Base-by-base conservation (phyloP, 1,140 invertebrate genomes). In the Papilio machaon region DNA sequence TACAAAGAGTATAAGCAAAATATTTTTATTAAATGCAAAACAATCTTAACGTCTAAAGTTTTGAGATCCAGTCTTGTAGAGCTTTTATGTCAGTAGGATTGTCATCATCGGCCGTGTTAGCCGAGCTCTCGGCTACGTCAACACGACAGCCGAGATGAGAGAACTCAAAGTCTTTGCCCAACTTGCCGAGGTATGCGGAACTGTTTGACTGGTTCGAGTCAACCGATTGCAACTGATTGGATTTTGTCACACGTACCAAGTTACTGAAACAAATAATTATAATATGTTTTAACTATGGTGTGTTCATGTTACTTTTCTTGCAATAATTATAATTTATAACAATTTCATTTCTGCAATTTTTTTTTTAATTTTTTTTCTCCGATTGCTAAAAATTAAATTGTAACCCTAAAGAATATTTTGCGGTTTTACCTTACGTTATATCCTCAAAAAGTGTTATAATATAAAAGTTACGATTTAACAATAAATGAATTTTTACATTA, bases 111-210 rank as follows among this genome's bases (percentile, higher is more conserved):
- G 95, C 95, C 78, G 95, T 95, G 81, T 95, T 96, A 1, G 96
- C 96, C 82, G 95, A 97, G 74, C 95, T 95, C 93, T 98, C 97
- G 8, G 95, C 96, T 92, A 98, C 96, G 35, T 98, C 96, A 8
- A 98, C 95, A 83, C 96, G 96, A 49, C 95, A 95, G 77, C 95
- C 93, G 1, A 98, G 89, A 86, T 97, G 96, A 11, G 95, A 95
- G 91, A 98, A 98, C 86, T 97, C 96, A 94, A 98, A 98, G 86
- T 98, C 97, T 88, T 97, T 97, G 79, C 96, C 97, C 15, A 94
- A 87, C 90, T 96, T 97, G 49, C 98, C 98, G 15, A 98, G 92
- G 64, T 95, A 96, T 1, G 95, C 88, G 70, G 92, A 90, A 82
- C 95, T 96, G 84, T 96, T 96, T 7, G 94, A 93, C 52, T 96